Evolutionary conservation across 1,140 invertebrate species (phyloP).

Genomic region (Phymastichus coffea): DNA sequence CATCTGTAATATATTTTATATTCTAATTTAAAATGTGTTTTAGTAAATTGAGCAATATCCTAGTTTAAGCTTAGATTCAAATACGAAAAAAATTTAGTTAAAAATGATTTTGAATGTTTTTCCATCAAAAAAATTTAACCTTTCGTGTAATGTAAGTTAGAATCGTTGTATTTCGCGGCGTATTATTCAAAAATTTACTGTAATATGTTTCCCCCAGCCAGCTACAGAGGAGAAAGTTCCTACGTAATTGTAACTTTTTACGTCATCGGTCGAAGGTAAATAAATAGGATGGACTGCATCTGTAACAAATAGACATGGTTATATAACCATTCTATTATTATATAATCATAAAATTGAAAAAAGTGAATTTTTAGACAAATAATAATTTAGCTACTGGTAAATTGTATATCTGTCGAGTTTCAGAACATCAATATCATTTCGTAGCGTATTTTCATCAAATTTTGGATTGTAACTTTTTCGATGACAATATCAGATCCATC

Average conservation of each 20-base stretch:
- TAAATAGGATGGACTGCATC: conserved; percentile 73
- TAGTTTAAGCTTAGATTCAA: neutral
- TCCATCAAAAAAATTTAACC: neutral
- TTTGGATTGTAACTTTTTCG: conserved; percentile 61
- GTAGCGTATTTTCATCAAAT: conserved; percentile 63
- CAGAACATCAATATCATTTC: conserved; percentile 78
- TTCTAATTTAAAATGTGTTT: too few relatives aligned
- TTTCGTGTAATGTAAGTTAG: too few relatives aligned
- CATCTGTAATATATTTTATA: conserved; percentile 55
- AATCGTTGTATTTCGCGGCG: too few relatives aligned
- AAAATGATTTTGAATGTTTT: neutral
- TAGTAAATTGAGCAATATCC: too few relatives aligned
- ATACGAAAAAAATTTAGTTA: neutral
- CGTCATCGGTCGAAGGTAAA: conserved; percentile 61
- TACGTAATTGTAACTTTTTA: conserved; percentile 56
- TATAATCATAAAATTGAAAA: too few relatives aligned
- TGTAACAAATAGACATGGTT: conserved; percentile 47
- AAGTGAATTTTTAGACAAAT: too few relatives aligned
- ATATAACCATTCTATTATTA: too few relatives aligned
- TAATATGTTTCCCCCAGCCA: conserved; percentile 73
- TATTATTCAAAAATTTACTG: too few relatives aligned
- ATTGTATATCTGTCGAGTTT: conserved; percentile 62
- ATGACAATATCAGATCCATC: conserved; percentile 69
- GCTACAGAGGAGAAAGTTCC: conserved; percentile 64
- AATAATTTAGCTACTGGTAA: conserved; percentile 65